phyloP scores from a whole-genome alignment of 2,797 vertebrate species.

The Xerus rutilus region DNA sequence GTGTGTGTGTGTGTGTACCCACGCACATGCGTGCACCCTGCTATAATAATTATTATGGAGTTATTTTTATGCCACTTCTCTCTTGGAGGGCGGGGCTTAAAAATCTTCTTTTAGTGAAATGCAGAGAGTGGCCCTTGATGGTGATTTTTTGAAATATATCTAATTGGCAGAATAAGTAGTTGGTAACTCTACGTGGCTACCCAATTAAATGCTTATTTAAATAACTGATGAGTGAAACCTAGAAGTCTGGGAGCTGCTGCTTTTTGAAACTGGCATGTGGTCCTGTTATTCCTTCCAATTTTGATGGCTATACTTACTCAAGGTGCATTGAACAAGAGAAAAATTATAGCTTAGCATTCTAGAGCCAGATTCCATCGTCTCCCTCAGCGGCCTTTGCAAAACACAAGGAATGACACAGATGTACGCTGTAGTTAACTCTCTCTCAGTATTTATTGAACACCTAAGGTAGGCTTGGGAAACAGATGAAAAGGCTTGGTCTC shows the following conservation, averaged over 20 bases:
- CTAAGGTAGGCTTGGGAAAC: slow-evolving; percentile 63
- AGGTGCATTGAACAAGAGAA: slow-evolving; percentile 65
- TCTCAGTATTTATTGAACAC: slow-evolving; percentile 67
- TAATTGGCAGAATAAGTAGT: neutral
- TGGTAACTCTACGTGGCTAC: neutral
- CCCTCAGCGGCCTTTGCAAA: slow-evolving; percentile 72
- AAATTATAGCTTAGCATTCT: slow-evolving; percentile 69
- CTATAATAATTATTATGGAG: too few species aligned
- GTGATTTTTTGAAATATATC: neutral
- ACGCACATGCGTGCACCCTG: too few species aligned
- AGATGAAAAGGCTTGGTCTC: slow-evolving; percentile 60
- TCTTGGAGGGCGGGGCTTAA: neutral
- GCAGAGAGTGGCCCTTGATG: neutral
- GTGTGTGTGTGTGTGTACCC: too few species aligned
- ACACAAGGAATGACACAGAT: slow-evolving; percentile 57
- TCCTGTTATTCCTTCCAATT: slow-evolving; percentile 64
- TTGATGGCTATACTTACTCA: slow-evolving; percentile 63
- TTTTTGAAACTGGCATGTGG: slow-evolving; percentile 68
- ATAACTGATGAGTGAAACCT: slow-evolving; percentile 38
- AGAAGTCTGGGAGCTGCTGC: slow-evolving; percentile 42
- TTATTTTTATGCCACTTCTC: neutral
- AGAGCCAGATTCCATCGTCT: slow-evolving; percentile 66
- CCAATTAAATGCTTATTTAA: slow-evolving; percentile 40
- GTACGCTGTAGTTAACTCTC: slow-evolving; percentile 51
- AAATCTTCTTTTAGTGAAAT: slow-evolving; percentile 33